Evolutionary conservation across 1,140 invertebrate genomes (phyloP), one percentile per base, ranked within the genome.

Genomic region (Drosophila sucinea): DNA sequence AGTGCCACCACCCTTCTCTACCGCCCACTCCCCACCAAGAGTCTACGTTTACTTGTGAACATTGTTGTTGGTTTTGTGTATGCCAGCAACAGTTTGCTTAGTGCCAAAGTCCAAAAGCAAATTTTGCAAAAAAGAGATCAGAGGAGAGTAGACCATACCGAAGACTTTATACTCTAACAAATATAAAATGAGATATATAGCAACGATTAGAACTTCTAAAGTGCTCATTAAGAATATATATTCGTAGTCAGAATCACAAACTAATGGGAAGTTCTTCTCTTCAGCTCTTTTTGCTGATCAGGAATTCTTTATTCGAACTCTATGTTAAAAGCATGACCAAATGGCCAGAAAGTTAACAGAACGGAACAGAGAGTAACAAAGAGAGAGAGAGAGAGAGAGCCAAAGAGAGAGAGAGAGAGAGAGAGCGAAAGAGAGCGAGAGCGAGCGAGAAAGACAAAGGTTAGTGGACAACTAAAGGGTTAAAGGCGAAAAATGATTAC

Each of bases 51-150:
- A 77, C 61, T 63, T 41, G 29, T 25, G 44, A 35, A 67, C 61
- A 67, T 57, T 58, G 60, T 63, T 66, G n/a, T 55, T 44, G 60
- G 54, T 40, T 41, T 63, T 40, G 64, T 17, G 61, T 7, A 47
- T 57, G 67, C 61, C 77, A 81, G 81, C 81, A 85, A 85, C 81
- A 85, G 81, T 85, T 85, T 85, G 82, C 61, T 55, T 54, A 78
- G 56, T 68, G 70, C 44, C 74, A 77, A 81, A 75, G 70, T 67
- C 63, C 62, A 75, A 78, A 82, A 82, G 75, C 74, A 82, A 82
- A 82, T 78, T 78, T 77, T 62, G 41, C 23, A 38, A 56, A 62
- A 40, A 70, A 33, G 35, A 70, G 30, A 38, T 51, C 2, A 51
- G 4, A 10, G 2, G 6, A 51, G 25, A 4, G 7, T 6, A 25